Conservation (phyloP, 2,888 invertebrate genomes). For the Pseudococcus jackbeardsleyi region DNA sequence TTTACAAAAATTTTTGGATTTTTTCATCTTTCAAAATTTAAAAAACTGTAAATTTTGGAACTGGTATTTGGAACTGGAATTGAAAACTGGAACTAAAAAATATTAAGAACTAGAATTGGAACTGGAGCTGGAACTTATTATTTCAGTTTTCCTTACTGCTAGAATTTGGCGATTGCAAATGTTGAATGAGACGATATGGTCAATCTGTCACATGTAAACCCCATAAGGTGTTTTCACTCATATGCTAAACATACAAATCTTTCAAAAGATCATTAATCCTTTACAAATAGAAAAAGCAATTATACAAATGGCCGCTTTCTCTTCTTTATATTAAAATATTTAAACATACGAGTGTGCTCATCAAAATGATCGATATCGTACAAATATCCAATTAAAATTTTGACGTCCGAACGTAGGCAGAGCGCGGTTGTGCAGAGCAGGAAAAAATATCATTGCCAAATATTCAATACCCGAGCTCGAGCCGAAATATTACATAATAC, state of each 20-base stretch:
- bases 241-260: constrained; percentile 7
- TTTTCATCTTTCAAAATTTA: no score
- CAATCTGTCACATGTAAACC: not conserved
- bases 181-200: not conserved
- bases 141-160: no score
- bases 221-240: not conserved
- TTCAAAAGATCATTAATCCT: constrained; percentile 37
- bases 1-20: no score
- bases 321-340: constrained; percentile 46
- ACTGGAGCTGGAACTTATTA: no score
- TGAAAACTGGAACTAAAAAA: no score
- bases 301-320: constrained; percentile 33
- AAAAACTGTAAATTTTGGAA: no score
- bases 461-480: not conserved
- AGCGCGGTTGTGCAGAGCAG: not conserved
- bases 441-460: constrained; percentile 43
- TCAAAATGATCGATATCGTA: constrained; percentile 50
- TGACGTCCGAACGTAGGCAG: not conserved
- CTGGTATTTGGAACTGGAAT: no score
- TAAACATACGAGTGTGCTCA: constrained; percentile 5
- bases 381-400: constrained; percentile 50
- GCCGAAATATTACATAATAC: not conserved
- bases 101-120: no score
- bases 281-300: constrained; percentile 22
- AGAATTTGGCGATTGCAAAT: not conserved